Evolutionary conservation across 2,113 vertebrate species (phyloP), one percentile per base, ranked within the genome.

Genomic region (Oryzias curvinotus): DNA sequence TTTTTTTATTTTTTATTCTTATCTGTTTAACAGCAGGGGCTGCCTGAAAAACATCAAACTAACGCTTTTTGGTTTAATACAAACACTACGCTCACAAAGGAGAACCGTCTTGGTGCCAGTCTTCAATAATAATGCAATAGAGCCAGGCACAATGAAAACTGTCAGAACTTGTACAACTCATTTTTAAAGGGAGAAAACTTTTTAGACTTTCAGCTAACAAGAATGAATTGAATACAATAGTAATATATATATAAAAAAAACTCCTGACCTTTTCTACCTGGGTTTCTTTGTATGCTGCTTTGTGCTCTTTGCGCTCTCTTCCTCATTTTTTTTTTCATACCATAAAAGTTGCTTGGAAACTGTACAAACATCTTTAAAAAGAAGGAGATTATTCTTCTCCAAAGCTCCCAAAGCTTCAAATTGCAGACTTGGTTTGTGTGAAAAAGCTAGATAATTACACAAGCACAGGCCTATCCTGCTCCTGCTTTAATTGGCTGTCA

Each of bases 391-490:
- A 83, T 85, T 84, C 78, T n/a, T 71, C 42, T 48, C 74, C 75
- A 74, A 79, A 77, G 62, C 53, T 25, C 46, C 55, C n/a, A 77
- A 64, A 80, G 68, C 81, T 75, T 85, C 78, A 84, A 81, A 80
- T 70, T 1, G 25, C 42, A 57, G 62, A 65, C 49, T 62, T 46
- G 14, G 64, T 49, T 61, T 78, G 61, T 78, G 71, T 75, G 69
- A 74, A 74, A 82, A 81, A 83, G 69, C 71, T 67, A 77, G 86
- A 84, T 85, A 89, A 90, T 89, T 84, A 87, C 66, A 76, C 62
- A 23, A 59, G 73, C 60, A 14, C 60, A 57, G 78, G 70, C 77
- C 77, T 55, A 65, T 68, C 66, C 58, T 57, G 58, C 73, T 74
- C 65, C 61, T 60, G 78, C 64, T 61, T 76, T 87, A 89, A 90